These are phyloP conservation scores for Hymenopus coronatus DNA, from an alignment of 2,888 invertebrate species.

Conservation along the genomic window DNA sequence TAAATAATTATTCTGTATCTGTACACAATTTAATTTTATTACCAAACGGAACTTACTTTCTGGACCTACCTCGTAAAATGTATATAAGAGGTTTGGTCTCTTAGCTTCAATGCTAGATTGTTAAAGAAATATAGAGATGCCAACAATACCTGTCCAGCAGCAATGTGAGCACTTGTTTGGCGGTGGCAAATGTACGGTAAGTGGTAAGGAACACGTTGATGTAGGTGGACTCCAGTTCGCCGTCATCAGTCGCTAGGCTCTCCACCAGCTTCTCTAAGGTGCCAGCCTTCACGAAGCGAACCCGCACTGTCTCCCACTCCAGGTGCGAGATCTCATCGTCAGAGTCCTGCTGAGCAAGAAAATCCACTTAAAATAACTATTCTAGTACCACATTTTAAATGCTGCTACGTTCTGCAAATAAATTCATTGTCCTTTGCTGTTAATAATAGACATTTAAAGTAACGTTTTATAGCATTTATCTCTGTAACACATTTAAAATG, in stretches of 20 bases:
- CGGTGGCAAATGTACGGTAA: conserved; percentile 86
- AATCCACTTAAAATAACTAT: background rate
- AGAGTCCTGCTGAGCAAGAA: conserved; percentile 60
- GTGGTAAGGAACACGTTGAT: conserved; percentile 97
- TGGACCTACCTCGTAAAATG: too few species aligned
- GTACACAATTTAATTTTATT: too few species aligned
- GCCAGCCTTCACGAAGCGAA: conserved; percentile 93
- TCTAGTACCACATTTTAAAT: background rate
- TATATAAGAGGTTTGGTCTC: too few species aligned
- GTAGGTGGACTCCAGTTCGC: conserved; percentile 95
- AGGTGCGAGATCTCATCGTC: conserved; percentile 92
- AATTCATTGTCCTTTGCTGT: background rate
- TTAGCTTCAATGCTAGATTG: too few species aligned
- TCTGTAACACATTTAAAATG: too few species aligned
- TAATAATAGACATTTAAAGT: too few species aligned
- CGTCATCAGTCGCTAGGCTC: conserved; percentile 89
- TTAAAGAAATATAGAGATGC: too few species aligned
- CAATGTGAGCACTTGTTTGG: conserved; percentile 79
- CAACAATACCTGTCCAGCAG: conserved; percentile 57
- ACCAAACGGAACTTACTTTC: too few species aligned
- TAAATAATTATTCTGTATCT: too few species aligned
- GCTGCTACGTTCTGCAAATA: background rate
- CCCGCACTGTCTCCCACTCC: conserved; percentile 98
- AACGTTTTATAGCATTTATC: too few species aligned
- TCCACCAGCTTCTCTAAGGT: conserved; percentile 91